Evolutionary conservation across 2,113 vertebrate species (phyloP), one percentile per base, ranked within the genome.

Genomic region (Cyprinodon brontotheroides): DNA sequence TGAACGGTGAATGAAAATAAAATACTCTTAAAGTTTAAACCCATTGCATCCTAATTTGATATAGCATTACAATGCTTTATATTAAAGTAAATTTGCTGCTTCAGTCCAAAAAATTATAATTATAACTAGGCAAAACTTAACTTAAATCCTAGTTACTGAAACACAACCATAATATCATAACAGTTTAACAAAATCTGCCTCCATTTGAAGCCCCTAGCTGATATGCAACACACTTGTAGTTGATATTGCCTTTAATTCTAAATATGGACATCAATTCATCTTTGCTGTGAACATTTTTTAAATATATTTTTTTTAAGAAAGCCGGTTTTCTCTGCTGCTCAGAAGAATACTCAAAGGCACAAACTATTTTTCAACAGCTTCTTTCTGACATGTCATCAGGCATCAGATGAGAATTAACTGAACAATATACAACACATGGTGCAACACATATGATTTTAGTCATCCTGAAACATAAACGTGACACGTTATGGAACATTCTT

Each of bases 281-380:
- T 37, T 38, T 68, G 65, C 17, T 65, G 12, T 70, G 36, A 11
- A 50, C 37, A 4, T 36, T 10, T 39, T 11, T 73, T 22, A 57
- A 57, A 72, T 59, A 14, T 72, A 70, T 67, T 1, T 22, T 12
- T 59, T 70, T 61, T 50, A 36, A 71, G 76, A 74, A 85, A 81
- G 57, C 29, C 57, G 76, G 70, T 87, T 66, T 90, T 75, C 73
- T 86, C 69, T 39, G 80, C 80, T 85, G 80, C 68, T 69, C 60
- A 87, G 84, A 75, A 83, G 77, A 66, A 91, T 43, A 94, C 94
- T 92, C 81, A 96, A 96, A 95, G 94, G 93, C 94, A 95, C 90
- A 93, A 88, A 95, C 92, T 96, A 96, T 95, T 94, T 77, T 94
- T 94, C 79, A 90, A 92, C 93, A 93, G 95, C 29, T 74, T 63